A percentile compares a stretch with the other conserved stretches of the same genome.
Conservation (phyloP, 2,797 vertebrate genomes). For the Margarornis squamiger region DNA sequence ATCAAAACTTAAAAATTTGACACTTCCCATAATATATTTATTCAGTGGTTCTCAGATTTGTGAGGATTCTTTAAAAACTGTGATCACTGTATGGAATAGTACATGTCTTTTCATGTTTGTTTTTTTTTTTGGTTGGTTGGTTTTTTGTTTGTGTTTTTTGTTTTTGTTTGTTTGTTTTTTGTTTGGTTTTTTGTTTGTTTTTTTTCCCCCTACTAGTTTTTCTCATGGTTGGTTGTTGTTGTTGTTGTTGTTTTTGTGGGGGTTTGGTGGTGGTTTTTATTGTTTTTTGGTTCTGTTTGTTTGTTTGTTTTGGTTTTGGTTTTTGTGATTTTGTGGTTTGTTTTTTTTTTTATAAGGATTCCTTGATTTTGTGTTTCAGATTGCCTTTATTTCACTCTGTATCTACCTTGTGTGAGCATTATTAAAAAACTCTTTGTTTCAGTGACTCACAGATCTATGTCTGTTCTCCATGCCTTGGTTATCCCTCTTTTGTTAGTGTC, state of each 20-base stretch:
- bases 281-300: no score
- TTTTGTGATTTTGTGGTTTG: not conserved
- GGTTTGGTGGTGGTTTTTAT: no score
- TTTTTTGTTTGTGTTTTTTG: no score
- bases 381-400: not conserved
- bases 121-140: no score
- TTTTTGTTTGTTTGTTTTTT: no score
- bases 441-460: not conserved
- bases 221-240: no score
- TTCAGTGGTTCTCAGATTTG: not conserved
- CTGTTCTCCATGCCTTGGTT: not conserved
- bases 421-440: not conserved
- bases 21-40: not conserved
- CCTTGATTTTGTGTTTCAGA: not conserved
- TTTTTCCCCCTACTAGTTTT: no score
- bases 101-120: not conserved
- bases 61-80: not conserved
- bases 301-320: not conserved
- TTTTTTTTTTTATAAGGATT: not conserved
- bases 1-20: not conserved
- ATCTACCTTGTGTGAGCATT: not conserved
- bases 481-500: not conserved
- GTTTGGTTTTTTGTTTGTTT: not conserved
- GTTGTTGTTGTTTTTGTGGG: no score
- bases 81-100: not conserved